Evolutionary conservation across 2,797 vertebrate species (phyloP), one percentile per base, ranked within the genome.

Genomic region (Coendou prehensilis): DNA sequence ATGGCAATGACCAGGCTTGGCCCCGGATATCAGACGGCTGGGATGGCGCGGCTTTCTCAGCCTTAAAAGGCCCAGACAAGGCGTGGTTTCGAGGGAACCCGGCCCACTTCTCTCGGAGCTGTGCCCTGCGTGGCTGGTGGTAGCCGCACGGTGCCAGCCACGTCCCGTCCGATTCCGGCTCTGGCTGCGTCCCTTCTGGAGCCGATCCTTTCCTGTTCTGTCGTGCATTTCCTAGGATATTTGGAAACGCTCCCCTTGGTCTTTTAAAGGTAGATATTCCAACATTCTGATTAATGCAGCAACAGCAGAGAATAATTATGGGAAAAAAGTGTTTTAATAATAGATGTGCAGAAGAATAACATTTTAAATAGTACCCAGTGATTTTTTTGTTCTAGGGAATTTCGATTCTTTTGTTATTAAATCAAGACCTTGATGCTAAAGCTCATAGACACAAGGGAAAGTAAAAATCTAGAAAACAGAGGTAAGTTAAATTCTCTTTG

Each of bases 191-290:
- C 18, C 69, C 37, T 45, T 11, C 69, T 18, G 7, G 4, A 41
- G n/a, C n/a, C 9, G 71, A 23, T 13, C 37, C 86, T 76, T 91
- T 59, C 30, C 50, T 9, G 23, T 45, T 52, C 20, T 83, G 52
- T 57, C 14, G 7, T 61, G 71, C 52, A 52, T 8, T 37, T 33
- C 45, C 89, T 20, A 67, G 13, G 17, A 83, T 9, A 26, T 59
- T 69, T 45, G 57, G 33, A 92, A 93, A 92, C 26, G 2, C 28
- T 84, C 56, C 50, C 33, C 79, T 41, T 57, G n/a, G 30, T n/a
- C 52, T 84, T 93, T 93, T 41, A 93, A 91, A 95, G 67, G 37
- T 61, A 92, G 17, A 76, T 94, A 81, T 17, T 93, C 73, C 37
- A 87, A 22, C 67, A 87, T 91, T 88, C 79, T 86, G 54, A 88